Evolutionary conservation across 2,888 invertebrate genomes (phyloP).

Genomic region (Drosophila percnosoma): DNA sequence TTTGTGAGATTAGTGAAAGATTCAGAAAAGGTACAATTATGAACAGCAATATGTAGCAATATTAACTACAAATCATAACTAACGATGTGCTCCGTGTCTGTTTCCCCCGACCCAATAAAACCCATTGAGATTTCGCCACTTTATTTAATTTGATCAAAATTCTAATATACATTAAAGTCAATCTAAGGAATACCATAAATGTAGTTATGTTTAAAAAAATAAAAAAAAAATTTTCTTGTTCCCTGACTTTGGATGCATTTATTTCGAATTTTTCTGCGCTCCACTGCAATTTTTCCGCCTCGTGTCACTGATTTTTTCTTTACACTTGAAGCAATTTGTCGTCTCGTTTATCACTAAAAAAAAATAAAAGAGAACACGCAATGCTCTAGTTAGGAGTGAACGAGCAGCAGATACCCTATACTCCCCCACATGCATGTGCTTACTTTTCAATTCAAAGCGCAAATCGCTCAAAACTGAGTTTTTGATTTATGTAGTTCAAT

Average conservation of each 20-base stretch:
- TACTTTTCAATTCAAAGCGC: too few species aligned
- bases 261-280: constrained; percentile 5
- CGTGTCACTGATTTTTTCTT: constrained; percentile 2
- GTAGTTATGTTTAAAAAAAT: not conserved
- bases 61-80: not conserved
- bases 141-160: not conserved
- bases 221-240: not conserved
- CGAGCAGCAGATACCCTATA: not conserved
- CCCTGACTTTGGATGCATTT: not conserved
- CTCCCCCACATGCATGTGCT: not conserved
- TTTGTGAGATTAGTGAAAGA: not conserved
- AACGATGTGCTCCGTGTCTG: not conserved
- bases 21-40: not conserved
- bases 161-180: not conserved
- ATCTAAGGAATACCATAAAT: not conserved
- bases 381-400: not conserved
- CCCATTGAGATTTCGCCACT: not conserved
- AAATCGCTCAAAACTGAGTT: not conserved
- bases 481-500: not conserved
- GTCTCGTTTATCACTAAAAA: not conserved
- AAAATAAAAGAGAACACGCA: not conserved
- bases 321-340: constrained; percentile 13
- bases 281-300: not conserved
- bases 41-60: not conserved
- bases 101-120: not conserved